Evolutionary conservation across 2,113 vertebrate genomes (phyloP), one percentile per base, ranked within the genome.

Genomic region (Gracilinanus agilis): DNA sequence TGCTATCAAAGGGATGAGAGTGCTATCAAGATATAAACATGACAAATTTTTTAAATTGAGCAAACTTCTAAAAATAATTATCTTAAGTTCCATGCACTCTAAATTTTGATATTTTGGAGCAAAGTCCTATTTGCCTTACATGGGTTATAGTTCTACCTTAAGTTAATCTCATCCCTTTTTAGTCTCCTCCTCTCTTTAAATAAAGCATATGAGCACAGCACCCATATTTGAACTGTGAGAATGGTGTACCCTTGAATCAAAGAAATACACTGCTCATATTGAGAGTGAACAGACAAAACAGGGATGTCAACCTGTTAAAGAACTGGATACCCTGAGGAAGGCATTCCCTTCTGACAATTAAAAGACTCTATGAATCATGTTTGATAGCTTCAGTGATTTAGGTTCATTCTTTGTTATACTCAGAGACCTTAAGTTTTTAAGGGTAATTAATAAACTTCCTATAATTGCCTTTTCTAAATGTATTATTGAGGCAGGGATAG

Each of bases 401-500:
- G 29, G 24, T 58, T 49, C 83, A 61, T 93, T 94, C 93, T 97
- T 92, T 93, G 29, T 13, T n/a, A 75, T 75, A 3, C 29, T 34
- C 61, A n/a, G 61, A 75, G 29, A 75, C n/a, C 19, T 75, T 7
- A 13, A 2, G 11, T 40, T 93, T 16, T 91, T 94, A 54, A 90
- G 89, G 93, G 92, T 27, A 54, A 1, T 75, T 90, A 8, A 6
- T 24, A 49, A 49, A 49, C 49, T 49, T 3, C 49, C 49, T 67
- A 53, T 90, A 53, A 2, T 24, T 88, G 7, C 91, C 34, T 96
- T 97, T 97, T 94, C 53, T 90, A 29, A 67, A 49, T 7, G 13
- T 93, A 53, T 92, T 92, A 40, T 94, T 83, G 95, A 93, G 90
- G 44, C n/a, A 95, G n/a, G 92, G 24, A 93, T 89, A 58, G 6